Evolutionary conservation across 2,888 invertebrate genomes (phyloP), one percentile per base, ranked within the genome.

Genomic region (Acronicta aceris): DNA sequence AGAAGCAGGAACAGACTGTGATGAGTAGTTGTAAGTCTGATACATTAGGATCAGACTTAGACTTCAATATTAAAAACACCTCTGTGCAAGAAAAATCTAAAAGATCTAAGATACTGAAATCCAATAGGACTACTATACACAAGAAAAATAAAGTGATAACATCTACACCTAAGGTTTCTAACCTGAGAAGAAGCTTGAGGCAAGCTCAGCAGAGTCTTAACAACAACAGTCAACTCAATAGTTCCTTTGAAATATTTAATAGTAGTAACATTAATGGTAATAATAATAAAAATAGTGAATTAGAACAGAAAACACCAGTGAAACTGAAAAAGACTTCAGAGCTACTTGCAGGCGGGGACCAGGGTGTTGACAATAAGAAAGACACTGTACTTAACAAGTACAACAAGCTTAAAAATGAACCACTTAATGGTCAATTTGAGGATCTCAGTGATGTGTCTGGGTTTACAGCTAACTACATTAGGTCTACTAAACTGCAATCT

Each of bases 391-490:
- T 60, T 30, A 69, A 74, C 47, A 59, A 60, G 13, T 50, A 52
- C 4, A 73, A 78, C 55, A 71, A 65, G 54, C 76, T 78, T 51
- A 85, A 81, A 68, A 74, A 68, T 71, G 75, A 64, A 12, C 65
- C 66, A 27, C 65, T 73, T 1, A 92, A 92, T 79, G 90, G 90
- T 9, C 88, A 90, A 53, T 92, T 89, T 83, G 94, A 94, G 62
- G 93, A 94, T 52, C 66, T 91, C 16, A 94, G 94, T 82, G 94
- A 94, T 83, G 92, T 94, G 3, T 94, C 94, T 38, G 94, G 94
- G 0, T 92, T 94, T 59, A 94, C 94, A 25, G 94, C 94, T 3
- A 94, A 93, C 73, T 95, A 95, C 65, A 95, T 95, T 33, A 84
- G 93, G 36, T 95, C 95, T 16, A 93, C 94, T 15, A 95, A 94